Percentiles rank a stretch among this genome's conserved stretches.
Evolutionary conservation across 1,140 invertebrate species (phyloP).

Genomic region (Dendrolimus kikuchii): DNA sequence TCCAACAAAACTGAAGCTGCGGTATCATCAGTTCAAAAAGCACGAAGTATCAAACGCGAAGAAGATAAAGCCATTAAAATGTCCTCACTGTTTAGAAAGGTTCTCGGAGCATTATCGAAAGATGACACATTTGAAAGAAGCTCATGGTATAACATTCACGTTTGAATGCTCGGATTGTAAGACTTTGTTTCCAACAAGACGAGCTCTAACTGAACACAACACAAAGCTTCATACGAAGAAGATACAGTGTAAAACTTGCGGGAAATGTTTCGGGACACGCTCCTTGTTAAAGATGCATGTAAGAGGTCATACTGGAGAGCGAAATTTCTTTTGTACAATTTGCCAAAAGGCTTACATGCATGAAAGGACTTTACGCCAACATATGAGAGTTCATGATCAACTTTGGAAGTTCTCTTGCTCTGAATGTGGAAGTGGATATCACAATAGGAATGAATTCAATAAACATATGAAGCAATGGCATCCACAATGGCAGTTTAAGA

Average conservation of each 20-base stretch:
- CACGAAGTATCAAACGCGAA: slow-evolving; percentile 49
- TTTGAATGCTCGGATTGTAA: slow-evolving; percentile 55
- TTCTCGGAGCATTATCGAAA: slow-evolving; percentile 59
- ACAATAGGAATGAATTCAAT: slow-evolving; percentile 53
- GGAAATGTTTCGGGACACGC: slow-evolving; percentile 70
- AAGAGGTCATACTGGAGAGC: slow-evolving; percentile 78
- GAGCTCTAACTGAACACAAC: slow-evolving; percentile 60
- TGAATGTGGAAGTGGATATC: slow-evolving; percentile 70
- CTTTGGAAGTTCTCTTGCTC: slow-evolving; percentile 70
- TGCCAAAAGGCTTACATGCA: slow-evolving; percentile 78
- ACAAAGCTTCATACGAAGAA: slow-evolving; percentile 71
- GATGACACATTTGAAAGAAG: slow-evolving; percentile 59
- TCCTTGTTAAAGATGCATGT: slow-evolving; percentile 81
- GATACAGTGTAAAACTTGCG: slow-evolving; percentile 71
- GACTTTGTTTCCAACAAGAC: slow-evolving; percentile 36
- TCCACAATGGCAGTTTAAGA: slow-evolving; percentile 53
- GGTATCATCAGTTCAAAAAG: slow-evolving; percentile 52
- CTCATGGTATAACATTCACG: slow-evolving; percentile 51
- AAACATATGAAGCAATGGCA: slow-evolving; percentile 65
- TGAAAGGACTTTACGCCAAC: slow-evolving; percentile 79
- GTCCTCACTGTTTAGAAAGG: slow-evolving; percentile 56
- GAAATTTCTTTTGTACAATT: slow-evolving; percentile 73
- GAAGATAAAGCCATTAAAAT: slow-evolving; percentile 53
- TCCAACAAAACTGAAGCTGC: slow-evolving; percentile 48
- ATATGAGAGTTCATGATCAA: slow-evolving; percentile 77